Conservation (phyloP, 2,888 invertebrate species). For the Allacma fusca region DNA sequence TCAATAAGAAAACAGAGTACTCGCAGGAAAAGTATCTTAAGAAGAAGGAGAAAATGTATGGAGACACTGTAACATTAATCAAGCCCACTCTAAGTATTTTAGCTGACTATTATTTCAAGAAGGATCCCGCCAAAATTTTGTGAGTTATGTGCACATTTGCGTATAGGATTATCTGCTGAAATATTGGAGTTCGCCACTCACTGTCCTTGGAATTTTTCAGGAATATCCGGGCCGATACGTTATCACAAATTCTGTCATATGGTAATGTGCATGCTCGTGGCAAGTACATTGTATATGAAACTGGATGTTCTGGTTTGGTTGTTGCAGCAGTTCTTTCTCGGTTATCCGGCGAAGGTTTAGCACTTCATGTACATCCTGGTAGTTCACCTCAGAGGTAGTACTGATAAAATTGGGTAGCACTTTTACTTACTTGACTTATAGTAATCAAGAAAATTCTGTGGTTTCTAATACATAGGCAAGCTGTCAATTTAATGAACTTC, state of each 20-base stretch:
- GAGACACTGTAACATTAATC: conserved; percentile 79
- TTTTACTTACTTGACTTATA: no score
- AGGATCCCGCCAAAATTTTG: conserved; percentile 76
- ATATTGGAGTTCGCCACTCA: no score
- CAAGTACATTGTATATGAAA: conserved; percentile 82
- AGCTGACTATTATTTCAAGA: conserved; percentile 82
- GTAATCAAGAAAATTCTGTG: no score
- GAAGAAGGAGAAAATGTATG: conserved; percentile 95
- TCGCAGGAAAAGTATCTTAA: conserved; percentile 88
- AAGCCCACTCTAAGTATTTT: conserved; percentile 83
- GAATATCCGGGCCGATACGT: conserved; percentile 82
- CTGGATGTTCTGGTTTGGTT: conserved; percentile 84
- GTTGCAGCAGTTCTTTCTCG: conserved; percentile 81
- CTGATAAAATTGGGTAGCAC: not conserved
- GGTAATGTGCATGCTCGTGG: conserved; percentile 81
- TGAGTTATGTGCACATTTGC: conserved; percentile 21
- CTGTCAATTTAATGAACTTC: conserved; percentile 82
- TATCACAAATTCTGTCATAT: conserved; percentile 86
- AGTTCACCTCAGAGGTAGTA: conserved; percentile 75
- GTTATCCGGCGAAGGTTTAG: conserved; percentile 70
- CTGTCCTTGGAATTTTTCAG: conserved; percentile 63
- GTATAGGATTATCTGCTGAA: no score
- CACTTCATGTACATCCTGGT: conserved; percentile 82
- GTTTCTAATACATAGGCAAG: conserved; percentile 66
- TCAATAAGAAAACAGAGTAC: conserved; percentile 87